These are phyloP conservation scores for Eupsilia transversa DNA, from an alignment of 2,888 invertebrate species.

Conservation along the genomic window DNA sequence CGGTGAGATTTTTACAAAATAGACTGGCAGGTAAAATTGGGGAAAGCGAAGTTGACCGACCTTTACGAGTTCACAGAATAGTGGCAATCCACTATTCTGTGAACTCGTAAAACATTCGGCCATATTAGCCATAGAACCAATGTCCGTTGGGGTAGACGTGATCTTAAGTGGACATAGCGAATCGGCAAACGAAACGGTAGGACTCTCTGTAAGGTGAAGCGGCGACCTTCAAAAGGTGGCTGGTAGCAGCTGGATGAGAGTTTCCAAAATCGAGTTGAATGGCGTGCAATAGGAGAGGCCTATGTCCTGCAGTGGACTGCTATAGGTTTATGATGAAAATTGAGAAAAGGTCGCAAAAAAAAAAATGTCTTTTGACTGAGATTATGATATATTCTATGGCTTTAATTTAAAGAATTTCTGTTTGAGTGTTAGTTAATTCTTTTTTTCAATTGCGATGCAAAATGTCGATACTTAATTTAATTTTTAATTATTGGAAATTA, in stretches of 20 bases:
- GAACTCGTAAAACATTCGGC: too few relatives aligned
- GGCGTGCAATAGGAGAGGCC: neutral
- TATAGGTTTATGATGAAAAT: neutral
- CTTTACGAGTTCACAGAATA: neutral
- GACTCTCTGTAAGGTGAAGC: neutral
- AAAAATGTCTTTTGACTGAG: neutral
- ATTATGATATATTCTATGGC: neutral
- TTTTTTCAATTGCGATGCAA: neutral
- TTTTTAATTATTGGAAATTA: neutral
- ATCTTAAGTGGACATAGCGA: neutral
- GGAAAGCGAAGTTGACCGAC: neutral
- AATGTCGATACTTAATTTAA: neutral
- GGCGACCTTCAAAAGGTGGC: neutral
- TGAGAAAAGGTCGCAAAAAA: neutral
- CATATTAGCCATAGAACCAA: neutral
- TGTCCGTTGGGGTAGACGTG: neutral
- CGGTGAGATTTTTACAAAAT: too few relatives aligned
- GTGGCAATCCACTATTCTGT: rapidly evolving
- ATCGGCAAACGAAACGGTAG: neutral
- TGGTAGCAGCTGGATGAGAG: neutral
- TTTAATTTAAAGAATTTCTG: neutral
- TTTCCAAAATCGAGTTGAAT: neutral
- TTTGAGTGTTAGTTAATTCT: neutral
- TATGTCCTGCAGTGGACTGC: too few relatives aligned
- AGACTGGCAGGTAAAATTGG: too few relatives aligned